Evolutionary conservation across 2,888 invertebrate genomes (phyloP).

Genomic region (Cheilosia soror): DNA sequence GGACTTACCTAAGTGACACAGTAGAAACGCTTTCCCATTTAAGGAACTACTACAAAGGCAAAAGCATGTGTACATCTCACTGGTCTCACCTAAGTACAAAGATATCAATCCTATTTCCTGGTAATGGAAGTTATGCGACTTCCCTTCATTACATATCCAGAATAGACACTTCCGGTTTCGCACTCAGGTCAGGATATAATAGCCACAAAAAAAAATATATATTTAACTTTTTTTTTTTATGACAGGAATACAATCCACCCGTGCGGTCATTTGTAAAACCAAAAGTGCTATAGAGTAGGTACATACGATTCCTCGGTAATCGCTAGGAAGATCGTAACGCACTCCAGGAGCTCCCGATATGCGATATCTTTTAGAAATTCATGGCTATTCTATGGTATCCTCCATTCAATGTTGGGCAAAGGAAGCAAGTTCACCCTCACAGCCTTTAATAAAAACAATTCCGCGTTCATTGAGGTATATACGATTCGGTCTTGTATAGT

Average conservation of each 20-base stretch:
- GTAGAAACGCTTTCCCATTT: too few relatives aligned
- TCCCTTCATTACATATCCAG: constrained; percentile 18
- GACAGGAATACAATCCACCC: constrained; percentile 38
- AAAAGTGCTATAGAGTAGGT: neutral
- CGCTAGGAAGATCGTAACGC: constrained; percentile 10
- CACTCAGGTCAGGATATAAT: too few relatives aligned
- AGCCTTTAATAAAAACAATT: constrained; percentile 1
- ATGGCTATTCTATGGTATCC: constrained; percentile 21
- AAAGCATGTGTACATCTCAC: neutral
- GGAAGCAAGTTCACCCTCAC: neutral
- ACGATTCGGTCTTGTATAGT: constrained; percentile 7
- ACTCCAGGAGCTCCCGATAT: constrained; percentile 20
- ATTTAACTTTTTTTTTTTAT: neutral
- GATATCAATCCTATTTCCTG: neutral
- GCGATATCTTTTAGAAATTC: constrained; percentile 37
- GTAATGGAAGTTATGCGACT: neutral
- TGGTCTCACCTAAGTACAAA: neutral
- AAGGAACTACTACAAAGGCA: too few relatives aligned
- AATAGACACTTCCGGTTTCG: constrained; percentile 10
- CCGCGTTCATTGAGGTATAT: constrained; percentile 21
- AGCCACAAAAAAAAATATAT: neutral
- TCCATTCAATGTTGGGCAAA: neutral
- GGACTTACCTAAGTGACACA: too few relatives aligned
- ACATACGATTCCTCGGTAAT: neutral
- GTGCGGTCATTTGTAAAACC: constrained; percentile 45